A percentile compares a stretch with the other conserved stretches of the same genome.
Conservation (phyloP, 2,888 invertebrate genomes). For the Phoronis australis region DNA sequence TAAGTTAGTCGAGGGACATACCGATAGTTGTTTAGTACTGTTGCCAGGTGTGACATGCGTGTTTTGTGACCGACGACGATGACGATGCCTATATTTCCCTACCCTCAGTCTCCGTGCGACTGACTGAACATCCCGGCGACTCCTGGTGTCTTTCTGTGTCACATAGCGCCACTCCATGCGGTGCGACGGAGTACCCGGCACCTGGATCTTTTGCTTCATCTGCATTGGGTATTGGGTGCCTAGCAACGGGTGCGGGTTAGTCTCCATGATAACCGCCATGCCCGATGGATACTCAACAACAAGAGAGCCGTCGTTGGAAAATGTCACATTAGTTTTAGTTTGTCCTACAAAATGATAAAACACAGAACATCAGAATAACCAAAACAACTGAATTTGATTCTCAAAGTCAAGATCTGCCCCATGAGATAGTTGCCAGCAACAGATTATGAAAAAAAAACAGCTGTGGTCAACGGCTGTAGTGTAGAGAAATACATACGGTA, state of each 20-base stretch:
- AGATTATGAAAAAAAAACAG: too few relatives aligned
- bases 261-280: constrained; percentile 73
- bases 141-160: constrained; percentile 61
- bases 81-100: too few relatives aligned
- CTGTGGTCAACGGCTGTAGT: too few relatives aligned
- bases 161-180: constrained; percentile 95
- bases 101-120: constrained; percentile 47
- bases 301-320: constrained; percentile 46
- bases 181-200: constrained; percentile 57
- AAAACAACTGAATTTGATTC: too few relatives aligned
- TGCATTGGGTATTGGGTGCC: constrained; percentile 56
- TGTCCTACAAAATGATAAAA: not conserved
- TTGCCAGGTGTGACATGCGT: not conserved
- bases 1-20: too few relatives aligned
- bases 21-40: too few relatives aligned
- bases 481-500: too few relatives aligned
- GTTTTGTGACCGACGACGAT: constrained; percentile 1
- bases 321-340: constrained; percentile 40
- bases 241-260: constrained; percentile 81
- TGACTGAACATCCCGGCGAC: constrained; percentile 27
- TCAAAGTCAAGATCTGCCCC: too few relatives aligned
- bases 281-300: constrained; percentile 49
- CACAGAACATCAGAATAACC: not conserved
- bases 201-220: constrained; percentile 46
- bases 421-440: too few relatives aligned